Conservation (phyloP, 2,888 invertebrate genomes). For the Pammene aurita region DNA sequence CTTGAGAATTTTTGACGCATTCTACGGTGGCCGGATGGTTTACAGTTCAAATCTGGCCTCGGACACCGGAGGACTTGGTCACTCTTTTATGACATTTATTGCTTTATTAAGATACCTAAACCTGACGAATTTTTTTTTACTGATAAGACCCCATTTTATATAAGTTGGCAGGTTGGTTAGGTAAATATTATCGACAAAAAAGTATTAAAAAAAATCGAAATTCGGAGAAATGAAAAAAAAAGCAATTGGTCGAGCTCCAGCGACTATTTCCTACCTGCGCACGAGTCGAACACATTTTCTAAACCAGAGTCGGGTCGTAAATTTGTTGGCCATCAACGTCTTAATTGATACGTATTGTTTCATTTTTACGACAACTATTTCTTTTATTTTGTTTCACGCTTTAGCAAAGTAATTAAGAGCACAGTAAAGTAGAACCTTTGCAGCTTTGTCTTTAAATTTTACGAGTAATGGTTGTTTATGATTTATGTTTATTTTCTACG, state of each 20-base stretch:
- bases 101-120: no score
- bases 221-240: no score
- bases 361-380: neutral
- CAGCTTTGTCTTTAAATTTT: neutral
- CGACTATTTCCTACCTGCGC: conserved; percentile 24
- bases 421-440: neutral
- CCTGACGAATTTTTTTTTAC: no score
- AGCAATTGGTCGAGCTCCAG: neutral
- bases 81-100: no score
- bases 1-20: no score
- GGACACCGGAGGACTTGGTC: no score
- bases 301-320: neutral
- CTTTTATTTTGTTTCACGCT: neutral
- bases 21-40: no score
- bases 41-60: no score
- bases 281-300: conserved; percentile 11
- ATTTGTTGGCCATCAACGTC: neutral
- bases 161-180: no score
- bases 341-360: neutral
- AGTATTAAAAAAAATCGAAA: no score
- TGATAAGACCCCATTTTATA: no score
- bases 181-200: no score
- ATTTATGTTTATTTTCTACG: neutral
- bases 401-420: neutral
- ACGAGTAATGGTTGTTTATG: neutral